These are phyloP conservation scores for Stegodyphus mimosarum DNA, from an alignment of 1,140 invertebrate genomes.

Conservation along the genomic window DNA sequence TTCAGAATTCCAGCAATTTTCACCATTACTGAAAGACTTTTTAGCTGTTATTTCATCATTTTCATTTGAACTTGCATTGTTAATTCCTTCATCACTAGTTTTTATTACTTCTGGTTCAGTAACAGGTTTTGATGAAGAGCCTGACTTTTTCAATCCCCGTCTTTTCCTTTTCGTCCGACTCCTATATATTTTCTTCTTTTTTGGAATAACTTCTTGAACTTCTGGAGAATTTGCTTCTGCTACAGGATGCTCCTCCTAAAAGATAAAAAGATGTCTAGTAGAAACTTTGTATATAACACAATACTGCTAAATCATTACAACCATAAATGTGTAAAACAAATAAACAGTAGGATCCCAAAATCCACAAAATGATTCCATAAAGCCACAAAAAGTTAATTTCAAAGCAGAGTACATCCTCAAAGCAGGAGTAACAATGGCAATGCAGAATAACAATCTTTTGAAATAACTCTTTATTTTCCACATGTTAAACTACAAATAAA, in stretches of 20 bases:
- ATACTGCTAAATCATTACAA: too few relatives aligned
- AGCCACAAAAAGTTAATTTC: too few relatives aligned
- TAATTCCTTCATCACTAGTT: constrained; percentile 7
- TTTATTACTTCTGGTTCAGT: constrained; percentile 17
- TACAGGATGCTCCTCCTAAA: not conserved
- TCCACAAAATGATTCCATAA: too few relatives aligned
- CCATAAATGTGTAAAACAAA: too few relatives aligned
- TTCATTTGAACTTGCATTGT: constrained; percentile 6
- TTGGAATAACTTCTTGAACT: not conserved
- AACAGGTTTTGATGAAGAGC: not conserved
- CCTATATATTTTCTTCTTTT: not conserved
- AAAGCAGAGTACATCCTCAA: too few relatives aligned
- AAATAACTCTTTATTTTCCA: too few relatives aligned
- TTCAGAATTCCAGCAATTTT: constrained; percentile 42
- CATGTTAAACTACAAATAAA: too few relatives aligned
- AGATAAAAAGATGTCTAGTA: too few relatives aligned
- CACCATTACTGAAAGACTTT: not conserved
- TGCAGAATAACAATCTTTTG: too few relatives aligned
- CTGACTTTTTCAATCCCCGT: not conserved
- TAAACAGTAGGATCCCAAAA: too few relatives aligned
- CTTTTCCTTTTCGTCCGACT: not conserved
- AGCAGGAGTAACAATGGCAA: too few relatives aligned
- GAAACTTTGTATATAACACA: too few relatives aligned
- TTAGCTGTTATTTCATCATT: not conserved
- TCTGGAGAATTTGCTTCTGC: not conserved